phyloP scores from a whole-genome alignment of 2,888 invertebrate species.

The Tuta absoluta region DNA sequence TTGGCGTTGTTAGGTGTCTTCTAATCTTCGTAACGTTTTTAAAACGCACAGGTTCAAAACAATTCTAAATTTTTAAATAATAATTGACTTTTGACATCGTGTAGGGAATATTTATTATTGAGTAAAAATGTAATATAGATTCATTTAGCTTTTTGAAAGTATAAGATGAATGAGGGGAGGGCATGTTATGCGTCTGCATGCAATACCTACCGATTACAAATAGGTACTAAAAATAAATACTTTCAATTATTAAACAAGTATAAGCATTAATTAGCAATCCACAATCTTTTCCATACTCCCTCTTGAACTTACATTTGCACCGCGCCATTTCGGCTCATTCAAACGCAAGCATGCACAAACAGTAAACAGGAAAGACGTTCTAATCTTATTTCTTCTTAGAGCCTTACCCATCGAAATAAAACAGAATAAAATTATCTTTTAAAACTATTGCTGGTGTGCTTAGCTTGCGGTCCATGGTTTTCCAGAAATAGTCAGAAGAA shows the following conservation, averaged over 20 bases:
- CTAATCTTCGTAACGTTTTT: too few species aligned
- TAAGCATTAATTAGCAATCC: neutral
- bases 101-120: too few species aligned
- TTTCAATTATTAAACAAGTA: neutral
- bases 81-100: too few species aligned
- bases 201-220: neutral
- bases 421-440: neutral
- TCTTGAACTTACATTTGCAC: neutral
- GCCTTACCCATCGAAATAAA: neutral
- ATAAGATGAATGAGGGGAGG: too few species aligned
- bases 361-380: slow-evolving; percentile 2
- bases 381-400: slow-evolving; percentile 2
- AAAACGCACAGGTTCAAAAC: too few species aligned
- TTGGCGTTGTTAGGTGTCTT: too few species aligned
- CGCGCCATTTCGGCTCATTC: slow-evolving; percentile 4
- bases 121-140: too few species aligned
- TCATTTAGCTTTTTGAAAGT: too few species aligned
- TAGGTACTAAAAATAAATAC: too few species aligned
- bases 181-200: neutral
- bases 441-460: neutral
- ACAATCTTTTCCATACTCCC: neutral
- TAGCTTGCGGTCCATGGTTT: neutral
- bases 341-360: slow-evolving; percentile 7
- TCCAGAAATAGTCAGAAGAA: too few species aligned
- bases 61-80: too few species aligned